A percentile compares a stretch with the other conserved stretches of the same genome.
These are phyloP conservation scores for Callimico goeldii DNA, from an alignment of 2,797 vertebrate genomes.

Conservation along the genomic window DNA sequence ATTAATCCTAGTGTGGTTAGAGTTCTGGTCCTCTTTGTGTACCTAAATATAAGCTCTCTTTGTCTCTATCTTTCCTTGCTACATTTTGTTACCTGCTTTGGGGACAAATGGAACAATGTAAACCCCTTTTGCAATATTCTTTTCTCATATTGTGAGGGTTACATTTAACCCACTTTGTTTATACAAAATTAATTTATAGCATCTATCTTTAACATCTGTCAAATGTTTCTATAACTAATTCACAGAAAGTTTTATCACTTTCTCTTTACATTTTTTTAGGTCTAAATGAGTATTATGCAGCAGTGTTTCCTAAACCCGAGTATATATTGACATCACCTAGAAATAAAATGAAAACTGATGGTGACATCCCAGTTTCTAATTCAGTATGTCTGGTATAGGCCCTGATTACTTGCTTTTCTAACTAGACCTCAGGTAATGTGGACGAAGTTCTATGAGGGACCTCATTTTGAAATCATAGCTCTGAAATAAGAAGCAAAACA, in stretches of 20 bases:
- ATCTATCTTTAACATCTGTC: neutral
- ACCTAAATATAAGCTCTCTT: neutral
- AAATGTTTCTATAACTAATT: neutral
- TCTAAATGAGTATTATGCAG: neutral
- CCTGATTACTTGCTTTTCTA: neutral
- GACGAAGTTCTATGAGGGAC: neutral
- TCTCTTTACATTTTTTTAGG: neutral
- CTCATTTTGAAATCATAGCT: neutral
- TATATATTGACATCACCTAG: no score
- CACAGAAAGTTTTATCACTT: neutral
- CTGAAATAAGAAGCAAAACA: neutral
- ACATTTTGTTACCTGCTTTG: neutral
- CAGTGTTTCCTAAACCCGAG: neutral
- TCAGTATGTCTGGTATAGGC: no score
- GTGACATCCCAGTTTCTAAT: neutral
- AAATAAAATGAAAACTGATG: neutral
- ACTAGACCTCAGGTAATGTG: neutral
- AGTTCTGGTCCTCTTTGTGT: neutral
- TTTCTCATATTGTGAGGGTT: neutral
- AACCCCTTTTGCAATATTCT: neutral
- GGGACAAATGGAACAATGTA: neutral
- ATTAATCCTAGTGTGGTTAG: neutral
- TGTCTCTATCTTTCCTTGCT: neutral
- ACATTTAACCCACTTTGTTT: slow-evolving; percentile 14
- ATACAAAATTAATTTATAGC: neutral